These are phyloP conservation scores for Euphydryas editha DNA, from an alignment of 2,888 invertebrate species.

Conservation along the genomic window DNA sequence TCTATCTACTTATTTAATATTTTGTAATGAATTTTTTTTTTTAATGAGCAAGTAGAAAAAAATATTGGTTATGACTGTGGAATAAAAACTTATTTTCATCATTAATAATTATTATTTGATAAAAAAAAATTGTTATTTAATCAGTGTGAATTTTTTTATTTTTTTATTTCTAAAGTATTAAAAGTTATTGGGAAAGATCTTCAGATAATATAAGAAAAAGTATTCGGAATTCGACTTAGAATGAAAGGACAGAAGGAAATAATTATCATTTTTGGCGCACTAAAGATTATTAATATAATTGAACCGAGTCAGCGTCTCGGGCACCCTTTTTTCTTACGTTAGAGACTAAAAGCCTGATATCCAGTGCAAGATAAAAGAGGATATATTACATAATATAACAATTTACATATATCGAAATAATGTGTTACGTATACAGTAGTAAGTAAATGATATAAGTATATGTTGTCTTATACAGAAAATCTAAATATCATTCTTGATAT, in stretches of 20 bases:
- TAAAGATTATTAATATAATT: slow-evolving; percentile 73
- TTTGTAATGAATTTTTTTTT: not conserved
- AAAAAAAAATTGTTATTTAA: no score
- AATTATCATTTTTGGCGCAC: slow-evolving; percentile 56
- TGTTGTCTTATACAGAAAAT: no score
- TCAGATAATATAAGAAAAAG: not conserved
- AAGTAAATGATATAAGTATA: no score
- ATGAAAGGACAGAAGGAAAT: slow-evolving; percentile 39
- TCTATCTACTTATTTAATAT: not conserved
- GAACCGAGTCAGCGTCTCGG: slow-evolving; percentile 68
- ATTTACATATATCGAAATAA: no score
- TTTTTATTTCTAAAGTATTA: no score
- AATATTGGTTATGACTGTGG: no score
- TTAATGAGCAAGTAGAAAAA: not conserved
- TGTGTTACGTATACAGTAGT: no score
- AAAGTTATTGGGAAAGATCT: not conserved
- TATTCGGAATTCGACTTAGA: not conserved
- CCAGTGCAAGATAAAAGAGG: slow-evolving; percentile 48
- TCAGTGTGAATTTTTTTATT: no score
- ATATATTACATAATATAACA: not conserved
- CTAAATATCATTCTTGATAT: no score
- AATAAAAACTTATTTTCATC: no score
- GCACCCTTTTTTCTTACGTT: slow-evolving; percentile 74
- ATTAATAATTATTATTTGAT: no score
- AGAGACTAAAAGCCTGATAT: slow-evolving; percentile 70